A percentile compares a stretch with the other conserved stretches of the same genome.
Evolutionary conservation across 2,797 vertebrate genomes (phyloP).

Genomic region (Salarias fasciatus): DNA sequence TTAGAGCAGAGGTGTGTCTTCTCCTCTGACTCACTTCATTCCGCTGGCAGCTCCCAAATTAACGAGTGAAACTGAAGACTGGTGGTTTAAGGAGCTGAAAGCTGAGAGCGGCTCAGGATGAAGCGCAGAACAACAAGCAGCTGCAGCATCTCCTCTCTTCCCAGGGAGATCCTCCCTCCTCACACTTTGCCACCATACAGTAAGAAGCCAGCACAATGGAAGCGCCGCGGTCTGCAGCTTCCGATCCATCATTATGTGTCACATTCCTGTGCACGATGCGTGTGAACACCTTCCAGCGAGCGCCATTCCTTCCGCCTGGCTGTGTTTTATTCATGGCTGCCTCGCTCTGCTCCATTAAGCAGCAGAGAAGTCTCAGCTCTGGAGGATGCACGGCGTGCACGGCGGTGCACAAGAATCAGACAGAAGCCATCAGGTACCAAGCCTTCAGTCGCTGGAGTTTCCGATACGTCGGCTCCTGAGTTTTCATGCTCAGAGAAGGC

Average conservation of each 20-base stretch:
- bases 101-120: constrained; percentile 51
- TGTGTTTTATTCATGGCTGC: constrained; percentile 70
- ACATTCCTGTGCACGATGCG: constrained; percentile 64
- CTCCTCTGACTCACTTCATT: constrained; percentile 8
- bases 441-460: too few relatives aligned
- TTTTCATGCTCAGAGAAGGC: too few relatives aligned
- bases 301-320: constrained; percentile 64
- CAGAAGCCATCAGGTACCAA: too few relatives aligned
- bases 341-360: constrained; percentile 65
- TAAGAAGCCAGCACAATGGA: constrained; percentile 22
- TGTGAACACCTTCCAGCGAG: constrained; percentile 69
- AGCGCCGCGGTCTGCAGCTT: constrained; percentile 37
- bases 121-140: constrained; percentile 41
- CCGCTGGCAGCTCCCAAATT: constrained; percentile 7
- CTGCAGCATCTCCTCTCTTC: too few relatives aligned
- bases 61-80: constrained; percentile 42
- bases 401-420: too few relatives aligned
- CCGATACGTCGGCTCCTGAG: too few relatives aligned
- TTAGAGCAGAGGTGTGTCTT: neutral
- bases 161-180: too few relatives aligned
- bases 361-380: constrained; percentile 39
- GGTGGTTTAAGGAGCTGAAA: constrained; percentile 17
- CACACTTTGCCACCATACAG: constrained; percentile 39
- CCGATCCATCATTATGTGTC: constrained; percentile 63
- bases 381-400: constrained; percentile 27